These are phyloP conservation scores for Callyntrura sp. DNA, from an alignment of 2,888 invertebrate genomes.

Conservation along the genomic window DNA sequence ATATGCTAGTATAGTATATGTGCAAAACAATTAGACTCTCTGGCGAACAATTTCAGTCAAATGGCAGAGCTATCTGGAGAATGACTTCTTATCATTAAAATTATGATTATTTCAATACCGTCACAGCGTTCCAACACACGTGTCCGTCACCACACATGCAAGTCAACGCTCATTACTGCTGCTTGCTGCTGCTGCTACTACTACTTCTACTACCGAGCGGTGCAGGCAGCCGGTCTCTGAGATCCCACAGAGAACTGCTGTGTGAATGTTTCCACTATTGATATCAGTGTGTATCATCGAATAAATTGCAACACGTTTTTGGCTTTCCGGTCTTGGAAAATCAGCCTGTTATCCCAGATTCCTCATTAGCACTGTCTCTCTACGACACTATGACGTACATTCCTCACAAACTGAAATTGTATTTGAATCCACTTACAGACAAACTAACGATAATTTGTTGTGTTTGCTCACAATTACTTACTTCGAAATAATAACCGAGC, in stretches of 20 bases:
- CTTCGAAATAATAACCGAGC: background rate
- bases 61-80: conserved; percentile 54
- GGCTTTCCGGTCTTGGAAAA: conserved; percentile 42
- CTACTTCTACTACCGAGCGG: no score
- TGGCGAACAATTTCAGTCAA: conserved; percentile 25
- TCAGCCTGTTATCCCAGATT: conserved; percentile 40
- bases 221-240: conserved; percentile 8
- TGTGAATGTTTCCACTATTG: conserved; percentile 60
- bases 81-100: conserved; percentile 55
- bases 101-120: conserved; percentile 37
- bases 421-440: conserved; percentile 28
- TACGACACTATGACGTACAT: conserved; percentile 41
- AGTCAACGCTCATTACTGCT: background rate
- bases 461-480: conserved; percentile 64
- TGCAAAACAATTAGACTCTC: conserved; percentile 38
- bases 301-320: conserved; percentile 39
- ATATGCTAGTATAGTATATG: conserved; percentile 8
- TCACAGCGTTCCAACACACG: conserved; percentile 20
- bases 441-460: conserved; percentile 4
- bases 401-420: conserved; percentile 37
- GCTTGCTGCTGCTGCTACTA: no score
- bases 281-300: conserved; percentile 51
- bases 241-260: background rate
- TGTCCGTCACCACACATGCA: conserved; percentile 16
- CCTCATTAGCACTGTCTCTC: conserved; percentile 56